A percentile compares a stretch with the other conserved stretches of the same genome.
These are phyloP conservation scores for Helicoverpa assulta DNA, from an alignment of 2,888 invertebrate species.

Conservation along the genomic window DNA sequence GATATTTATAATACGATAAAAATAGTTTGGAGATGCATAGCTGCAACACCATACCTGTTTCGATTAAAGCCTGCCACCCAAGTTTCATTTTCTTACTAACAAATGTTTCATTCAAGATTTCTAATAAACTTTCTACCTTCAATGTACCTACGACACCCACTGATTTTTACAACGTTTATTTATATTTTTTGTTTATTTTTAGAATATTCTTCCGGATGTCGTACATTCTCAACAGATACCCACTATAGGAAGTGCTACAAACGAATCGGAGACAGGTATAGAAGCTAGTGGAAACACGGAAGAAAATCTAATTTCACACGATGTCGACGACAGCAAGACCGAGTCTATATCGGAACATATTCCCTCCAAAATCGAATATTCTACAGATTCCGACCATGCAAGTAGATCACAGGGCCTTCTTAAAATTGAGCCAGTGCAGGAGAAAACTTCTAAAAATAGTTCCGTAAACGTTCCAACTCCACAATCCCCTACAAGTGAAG, in stretches of 20 bases:
- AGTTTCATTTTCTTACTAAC: conserved; percentile 9
- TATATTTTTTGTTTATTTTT: conserved; percentile 87
- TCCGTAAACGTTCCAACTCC: conserved; percentile 69
- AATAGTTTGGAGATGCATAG: conserved; percentile 81
- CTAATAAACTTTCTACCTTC: conserved; percentile 39
- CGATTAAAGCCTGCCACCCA: conserved; percentile 42
- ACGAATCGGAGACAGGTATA: conserved; percentile 69
- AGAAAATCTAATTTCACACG: conserved; percentile 62
- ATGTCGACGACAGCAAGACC: conserved; percentile 75
- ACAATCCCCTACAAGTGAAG: conserved; percentile 72
- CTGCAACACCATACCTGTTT: conserved; percentile 70
- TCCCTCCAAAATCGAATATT: conserved; percentile 81
- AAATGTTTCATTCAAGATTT: conserved; percentile 49
- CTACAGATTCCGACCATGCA: conserved; percentile 75
- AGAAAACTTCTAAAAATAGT: conserved; percentile 69
- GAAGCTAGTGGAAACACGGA: conserved; percentile 68
- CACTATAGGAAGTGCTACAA: conserved; percentile 74
- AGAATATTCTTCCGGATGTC: conserved; percentile 89
- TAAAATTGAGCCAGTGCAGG: conserved; percentile 68
- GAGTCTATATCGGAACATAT: conserved; percentile 87
- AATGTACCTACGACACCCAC: conserved; percentile 39
- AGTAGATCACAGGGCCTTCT: conserved; percentile 66
- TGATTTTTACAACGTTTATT: conserved; percentile 67
- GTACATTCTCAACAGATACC: conserved; percentile 88
- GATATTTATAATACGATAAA: conserved; percentile 80